Conservation (phyloP, 1,140 invertebrate species). For the Apolygus lucorum region DNA sequence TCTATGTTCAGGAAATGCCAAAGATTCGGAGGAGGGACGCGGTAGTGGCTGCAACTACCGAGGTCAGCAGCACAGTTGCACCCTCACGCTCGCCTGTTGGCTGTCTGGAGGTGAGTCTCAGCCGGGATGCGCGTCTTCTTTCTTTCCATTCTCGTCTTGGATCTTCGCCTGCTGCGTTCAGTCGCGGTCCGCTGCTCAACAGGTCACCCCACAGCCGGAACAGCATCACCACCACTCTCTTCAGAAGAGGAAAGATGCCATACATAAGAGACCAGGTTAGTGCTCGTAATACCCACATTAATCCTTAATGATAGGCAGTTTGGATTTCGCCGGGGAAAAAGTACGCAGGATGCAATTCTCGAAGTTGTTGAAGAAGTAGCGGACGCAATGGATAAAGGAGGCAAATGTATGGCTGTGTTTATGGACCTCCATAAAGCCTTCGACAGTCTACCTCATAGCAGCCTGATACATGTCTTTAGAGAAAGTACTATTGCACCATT, state of each 20-base stretch:
- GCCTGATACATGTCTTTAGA: no score
- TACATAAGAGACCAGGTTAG: constrained; percentile 1
- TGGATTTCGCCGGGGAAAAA: no score
- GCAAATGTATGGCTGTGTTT: no score
- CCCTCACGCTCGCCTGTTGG: constrained; percentile 61
- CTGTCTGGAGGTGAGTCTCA: constrained; percentile 52
- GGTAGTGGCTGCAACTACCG: constrained; percentile 46
- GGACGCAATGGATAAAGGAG: no score
- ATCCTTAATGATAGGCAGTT: no score
- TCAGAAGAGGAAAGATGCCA: constrained; percentile 8
- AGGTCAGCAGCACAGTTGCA: constrained; percentile 49
- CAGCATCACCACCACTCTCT: constrained; percentile 5
- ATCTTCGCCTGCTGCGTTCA: constrained; percentile 57
- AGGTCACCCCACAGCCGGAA: neutral
- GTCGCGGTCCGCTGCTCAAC: neutral
- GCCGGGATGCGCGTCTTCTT: constrained; percentile 46
- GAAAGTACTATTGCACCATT: no score
- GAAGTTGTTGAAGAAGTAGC: no score
- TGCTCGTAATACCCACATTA: neutral
- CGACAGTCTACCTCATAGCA: no score
- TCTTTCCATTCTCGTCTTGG: constrained; percentile 40
- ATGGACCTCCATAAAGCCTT: no score
- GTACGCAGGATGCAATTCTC: no score
- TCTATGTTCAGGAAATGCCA: neutral
- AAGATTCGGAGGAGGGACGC: neutral